Conservation (phyloP, 2,888 invertebrate species). For the Leucoptera coffeella region DNA sequence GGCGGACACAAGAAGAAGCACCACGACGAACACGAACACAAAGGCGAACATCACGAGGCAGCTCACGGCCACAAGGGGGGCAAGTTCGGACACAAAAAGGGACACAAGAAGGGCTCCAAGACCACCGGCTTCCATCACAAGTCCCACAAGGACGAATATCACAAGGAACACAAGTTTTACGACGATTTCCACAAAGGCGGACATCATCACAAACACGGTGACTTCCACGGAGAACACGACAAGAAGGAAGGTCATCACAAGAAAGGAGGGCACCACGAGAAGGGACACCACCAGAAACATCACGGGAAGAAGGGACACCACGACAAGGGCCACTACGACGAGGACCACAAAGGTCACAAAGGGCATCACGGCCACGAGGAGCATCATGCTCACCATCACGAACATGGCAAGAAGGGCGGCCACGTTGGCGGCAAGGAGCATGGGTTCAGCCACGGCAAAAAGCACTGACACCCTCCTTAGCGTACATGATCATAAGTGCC, state of each 20-base stretch:
- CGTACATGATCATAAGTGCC: no score
- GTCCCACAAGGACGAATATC: conserved; percentile 6
- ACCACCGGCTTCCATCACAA: conserved; percentile 6
- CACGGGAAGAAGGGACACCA: conserved; percentile 40
- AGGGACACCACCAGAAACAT: conserved; percentile 39
- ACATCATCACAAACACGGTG: conserved; percentile 41
- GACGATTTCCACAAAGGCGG: conserved; percentile 11
- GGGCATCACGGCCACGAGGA: conserved; percentile 44
- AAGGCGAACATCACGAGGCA: conserved; percentile 6
- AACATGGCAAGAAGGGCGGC: conserved; percentile 44
- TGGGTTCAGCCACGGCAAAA: conserved; percentile 44
- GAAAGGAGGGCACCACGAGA: conserved; percentile 38
- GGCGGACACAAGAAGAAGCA: conserved; percentile 6
- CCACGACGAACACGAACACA: conserved; percentile 5
- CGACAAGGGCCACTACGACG: conserved; percentile 38
- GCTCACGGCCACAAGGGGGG: conserved; percentile 6
- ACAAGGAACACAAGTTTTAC: conserved; percentile 6
- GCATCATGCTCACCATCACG: conserved; percentile 40
- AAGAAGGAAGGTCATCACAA: conserved; percentile 36
- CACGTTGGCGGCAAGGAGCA: conserved; percentile 37
- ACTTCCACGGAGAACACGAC: conserved; percentile 40
- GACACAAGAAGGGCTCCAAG: conserved; percentile 5
- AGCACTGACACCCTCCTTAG: conserved; percentile 12
- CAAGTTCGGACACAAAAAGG: conserved; percentile 5
- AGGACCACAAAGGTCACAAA: conserved; percentile 40